Conservation (phyloP, 2,797 vertebrate genomes). For the Staurois parvus region DNA sequence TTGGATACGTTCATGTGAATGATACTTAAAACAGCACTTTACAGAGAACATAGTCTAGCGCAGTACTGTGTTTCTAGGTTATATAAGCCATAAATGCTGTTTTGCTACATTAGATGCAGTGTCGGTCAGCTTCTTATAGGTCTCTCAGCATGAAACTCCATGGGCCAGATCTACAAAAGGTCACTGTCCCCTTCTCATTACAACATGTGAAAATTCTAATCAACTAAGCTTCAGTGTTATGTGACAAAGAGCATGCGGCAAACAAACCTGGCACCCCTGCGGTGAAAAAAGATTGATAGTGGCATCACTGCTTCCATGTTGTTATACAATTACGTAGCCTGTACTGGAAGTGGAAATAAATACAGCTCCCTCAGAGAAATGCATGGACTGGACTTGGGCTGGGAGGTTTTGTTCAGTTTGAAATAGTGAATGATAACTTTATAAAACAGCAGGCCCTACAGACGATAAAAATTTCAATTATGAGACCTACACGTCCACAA, state of each 20-base stretch:
- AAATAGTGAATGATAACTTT: constrained; percentile 47
- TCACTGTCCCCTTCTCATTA: not conserved
- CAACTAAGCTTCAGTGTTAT: not conserved
- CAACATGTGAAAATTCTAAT: constrained; percentile 1
- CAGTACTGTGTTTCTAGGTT: not conserved
- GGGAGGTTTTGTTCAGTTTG: not conserved
- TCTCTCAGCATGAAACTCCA: not conserved
- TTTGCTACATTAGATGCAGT: not conserved
- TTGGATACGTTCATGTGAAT: too few species aligned
- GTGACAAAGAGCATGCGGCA: not conserved
- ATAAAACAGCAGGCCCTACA: constrained; percentile 10
- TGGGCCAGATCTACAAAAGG: not conserved
- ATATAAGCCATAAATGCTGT: not conserved
- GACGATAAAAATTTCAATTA: constrained; percentile 50
- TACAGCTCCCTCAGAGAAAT: not conserved
- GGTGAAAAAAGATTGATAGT: not conserved
- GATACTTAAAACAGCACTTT: too few species aligned
- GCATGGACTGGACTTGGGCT: not conserved
- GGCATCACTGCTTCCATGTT: constrained; percentile 1
- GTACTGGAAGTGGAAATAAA: not conserved
- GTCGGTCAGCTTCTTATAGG: not conserved
- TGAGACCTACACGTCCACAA: not conserved
- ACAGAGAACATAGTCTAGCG: too few species aligned
- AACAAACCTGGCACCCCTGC: not conserved
- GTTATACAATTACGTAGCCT: not conserved